Evolutionary conservation across 1,140 invertebrate genomes (phyloP).

Genomic region (Drosophila bocqueti): DNA sequence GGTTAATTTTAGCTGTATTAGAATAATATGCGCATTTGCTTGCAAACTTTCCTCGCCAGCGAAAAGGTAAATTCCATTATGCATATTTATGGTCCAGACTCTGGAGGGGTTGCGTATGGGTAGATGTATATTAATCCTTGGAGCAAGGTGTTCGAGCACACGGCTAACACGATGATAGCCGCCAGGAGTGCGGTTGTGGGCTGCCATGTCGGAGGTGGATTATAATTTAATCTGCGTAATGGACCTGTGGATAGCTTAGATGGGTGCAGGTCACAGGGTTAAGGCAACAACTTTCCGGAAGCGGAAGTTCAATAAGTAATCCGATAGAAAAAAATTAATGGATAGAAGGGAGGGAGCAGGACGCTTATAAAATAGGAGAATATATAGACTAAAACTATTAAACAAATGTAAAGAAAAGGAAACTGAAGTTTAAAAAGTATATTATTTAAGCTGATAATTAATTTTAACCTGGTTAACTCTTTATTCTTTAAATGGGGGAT

Average conservation of each 20-base stretch:
- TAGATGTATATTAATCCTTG: slow-evolving; percentile 28
- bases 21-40: slow-evolving; percentile 80
- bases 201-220: slow-evolving; percentile 15
- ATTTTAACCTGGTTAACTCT: no score
- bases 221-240: slow-evolving; percentile 53
- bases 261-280: slow-evolving; percentile 2
- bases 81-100: slow-evolving; percentile 71
- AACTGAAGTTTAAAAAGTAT: no score
- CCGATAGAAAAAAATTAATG: slow-evolving; percentile 15
- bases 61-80: slow-evolving; percentile 73
- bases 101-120: slow-evolving; percentile 28
- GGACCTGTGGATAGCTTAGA: slow-evolving; percentile 21
- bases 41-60: slow-evolving; percentile 77
- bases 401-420: no score
- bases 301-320: slow-evolving; percentile 19
- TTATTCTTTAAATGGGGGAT: background rate
- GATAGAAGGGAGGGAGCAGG: no score
- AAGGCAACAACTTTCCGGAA: slow-evolving; percentile 6
- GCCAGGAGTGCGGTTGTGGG: slow-evolving; percentile 14
- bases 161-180: slow-evolving; percentile 40
- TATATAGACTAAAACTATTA: background rate
- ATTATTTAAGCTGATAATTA: no score
- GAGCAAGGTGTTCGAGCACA: slow-evolving; percentile 51
- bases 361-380: background rate
- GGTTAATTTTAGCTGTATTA: slow-evolving; percentile 76